These are phyloP conservation scores for Danaus chrysippus DNA, from an alignment of 2,888 invertebrate genomes.

Conservation along the genomic window DNA sequence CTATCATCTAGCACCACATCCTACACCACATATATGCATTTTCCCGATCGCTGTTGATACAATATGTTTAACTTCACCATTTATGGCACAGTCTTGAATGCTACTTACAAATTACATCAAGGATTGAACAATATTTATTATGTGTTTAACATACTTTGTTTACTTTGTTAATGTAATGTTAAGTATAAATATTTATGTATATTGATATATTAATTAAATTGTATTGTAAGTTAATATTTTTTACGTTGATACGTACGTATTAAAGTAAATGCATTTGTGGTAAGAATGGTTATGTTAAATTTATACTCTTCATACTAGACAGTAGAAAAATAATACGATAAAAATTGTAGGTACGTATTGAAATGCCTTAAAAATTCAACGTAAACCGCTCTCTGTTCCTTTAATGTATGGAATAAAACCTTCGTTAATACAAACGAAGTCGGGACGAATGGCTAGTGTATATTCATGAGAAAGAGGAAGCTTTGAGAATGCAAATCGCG, in stretches of 20 bases:
- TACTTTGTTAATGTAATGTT: background rate
- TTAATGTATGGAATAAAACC: background rate
- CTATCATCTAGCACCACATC: slow-evolving; percentile 10
- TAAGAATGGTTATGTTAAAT: too few relatives aligned
- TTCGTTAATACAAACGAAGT: slow-evolving; percentile 12
- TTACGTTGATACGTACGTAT: too few relatives aligned
- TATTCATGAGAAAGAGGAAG: slow-evolving; percentile 29
- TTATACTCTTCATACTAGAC: too few relatives aligned
- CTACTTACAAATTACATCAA: slow-evolving; percentile 1
- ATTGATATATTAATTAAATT: too few relatives aligned
- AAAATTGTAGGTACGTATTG: too few relatives aligned
- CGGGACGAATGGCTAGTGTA: slow-evolving; percentile 13
- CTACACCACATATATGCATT: slow-evolving; percentile 29
- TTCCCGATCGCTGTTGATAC: slow-evolving; percentile 36
- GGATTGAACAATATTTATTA: background rate
- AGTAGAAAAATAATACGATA: too few relatives aligned
- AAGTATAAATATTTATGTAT: too few relatives aligned
- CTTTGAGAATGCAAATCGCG: slow-evolving; percentile 33
- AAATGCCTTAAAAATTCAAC: background rate
- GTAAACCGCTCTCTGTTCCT: background rate
- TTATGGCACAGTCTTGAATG: slow-evolving; percentile 23
- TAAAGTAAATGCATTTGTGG: too few relatives aligned
- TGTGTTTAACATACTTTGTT: background rate
- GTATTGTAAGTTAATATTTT: too few relatives aligned
- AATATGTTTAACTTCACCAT: slow-evolving; percentile 34